A percentile compares a stretch with the other conserved stretches of the same genome.
Evolutionary conservation across 2,888 invertebrate species (phyloP).

Genomic region (Gryllus longicercus): DNA sequence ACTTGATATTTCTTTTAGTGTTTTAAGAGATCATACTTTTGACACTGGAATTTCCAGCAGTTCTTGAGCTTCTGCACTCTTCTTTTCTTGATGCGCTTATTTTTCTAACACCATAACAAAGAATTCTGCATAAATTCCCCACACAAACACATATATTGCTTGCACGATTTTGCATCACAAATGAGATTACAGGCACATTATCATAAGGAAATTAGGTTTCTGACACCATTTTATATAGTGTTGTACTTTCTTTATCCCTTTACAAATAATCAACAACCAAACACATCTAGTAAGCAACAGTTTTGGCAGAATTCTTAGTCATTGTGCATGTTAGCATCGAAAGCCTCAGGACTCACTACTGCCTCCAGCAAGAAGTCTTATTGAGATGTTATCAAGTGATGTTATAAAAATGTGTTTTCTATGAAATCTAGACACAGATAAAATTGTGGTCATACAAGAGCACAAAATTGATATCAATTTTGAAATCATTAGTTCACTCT

Average conservation of each 20-base stretch:
- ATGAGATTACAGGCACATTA: slow-evolving; percentile 17
- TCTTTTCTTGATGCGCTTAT: background rate
- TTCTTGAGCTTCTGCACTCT: background rate
- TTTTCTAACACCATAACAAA: background rate
- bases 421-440: too few species aligned
- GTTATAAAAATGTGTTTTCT: too few species aligned
- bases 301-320: slow-evolving; percentile 7
- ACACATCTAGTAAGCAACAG: background rate
- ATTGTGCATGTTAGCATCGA: background rate
- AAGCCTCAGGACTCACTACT: background rate
- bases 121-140: background rate
- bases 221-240: background rate
- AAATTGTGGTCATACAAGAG: too few species aligned
- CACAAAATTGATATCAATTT: too few species aligned
- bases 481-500: too few species aligned
- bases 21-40: background rate
- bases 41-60: slow-evolving; percentile 5
- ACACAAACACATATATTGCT: slow-evolving; percentile 6
- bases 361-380: background rate
- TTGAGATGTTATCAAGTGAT: background rate
- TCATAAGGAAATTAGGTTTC: background rate
- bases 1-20: slow-evolving; percentile 17
- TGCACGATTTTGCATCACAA: slow-evolving; percentile 7
- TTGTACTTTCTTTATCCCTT: background rate
- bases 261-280: background rate